A percentile compares a stretch with the other conserved stretches of the same genome.
phyloP scores from a whole-genome alignment of 2,113 vertebrate species.

The Uria lomvia region DNA sequence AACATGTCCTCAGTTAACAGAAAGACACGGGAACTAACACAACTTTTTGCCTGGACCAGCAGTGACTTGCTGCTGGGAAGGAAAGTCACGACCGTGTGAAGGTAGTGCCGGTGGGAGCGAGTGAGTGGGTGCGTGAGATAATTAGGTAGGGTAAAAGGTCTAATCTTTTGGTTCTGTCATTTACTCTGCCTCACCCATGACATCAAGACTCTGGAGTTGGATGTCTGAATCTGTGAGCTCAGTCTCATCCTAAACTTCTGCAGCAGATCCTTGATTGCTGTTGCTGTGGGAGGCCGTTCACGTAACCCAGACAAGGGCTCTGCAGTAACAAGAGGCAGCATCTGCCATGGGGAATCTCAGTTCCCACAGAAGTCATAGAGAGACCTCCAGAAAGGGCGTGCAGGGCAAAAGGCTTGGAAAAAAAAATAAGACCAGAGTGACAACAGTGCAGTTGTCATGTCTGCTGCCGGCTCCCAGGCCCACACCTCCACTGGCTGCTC shows the following conservation, averaged over 20 bases:
- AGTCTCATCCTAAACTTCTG: not conserved
- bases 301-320: not conserved
- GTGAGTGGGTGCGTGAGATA: not conserved
- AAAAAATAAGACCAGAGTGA: not conserved
- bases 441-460: accelerated
- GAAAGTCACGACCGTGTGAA: not conserved
- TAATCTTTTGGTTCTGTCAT: not conserved
- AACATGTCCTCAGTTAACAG: not conserved
- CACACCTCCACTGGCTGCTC: accelerated
- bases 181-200: not conserved
- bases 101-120: not conserved
- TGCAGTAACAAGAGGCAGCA: not conserved
- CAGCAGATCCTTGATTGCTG: not conserved
- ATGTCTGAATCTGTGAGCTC: not conserved
- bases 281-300: not conserved
- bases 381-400: not conserved
- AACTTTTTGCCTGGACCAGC: not conserved
- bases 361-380: not conserved
- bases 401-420: not conserved
- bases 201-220: not conserved
- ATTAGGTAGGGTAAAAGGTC: not conserved
- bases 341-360: not conserved
- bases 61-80: not conserved
- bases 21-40: accelerated
- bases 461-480: not conserved